Evolutionary conservation across 2,797 vertebrate genomes (phyloP), one percentile per base, ranked within the genome.

Genomic region (Myoxocephalus aenaeus): DNA sequence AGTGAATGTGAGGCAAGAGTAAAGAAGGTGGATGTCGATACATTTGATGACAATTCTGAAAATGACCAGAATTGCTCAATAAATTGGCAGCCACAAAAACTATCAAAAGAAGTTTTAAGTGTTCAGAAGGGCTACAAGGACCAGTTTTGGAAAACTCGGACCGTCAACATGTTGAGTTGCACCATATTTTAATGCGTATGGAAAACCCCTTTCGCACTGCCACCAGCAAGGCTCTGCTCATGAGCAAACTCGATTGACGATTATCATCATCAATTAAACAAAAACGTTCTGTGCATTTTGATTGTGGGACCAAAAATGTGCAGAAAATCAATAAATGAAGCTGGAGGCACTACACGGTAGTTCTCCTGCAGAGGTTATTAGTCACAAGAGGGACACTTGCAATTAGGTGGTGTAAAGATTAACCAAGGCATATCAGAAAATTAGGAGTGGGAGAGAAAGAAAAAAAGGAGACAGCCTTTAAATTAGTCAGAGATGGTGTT

Each of bases 321-420:
- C 8, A 70, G 25, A 57, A 57, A 79, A 27, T 56, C 12, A 67
- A 70, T 38, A 14, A 53, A 48, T 34, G 34, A 11, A 40, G 48
- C 22, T 40, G 25, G 25, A 57, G 50, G 63, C 3, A 0, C 40
- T 12, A 6, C 42, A 59, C 56, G 61, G 48, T 58, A 17, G 22
- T 38, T 76, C 46, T 68, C 29, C 36, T 68, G 27, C 18, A 68
- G 62, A 71, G 40, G 50, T 70, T 62, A 70, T 72, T 40, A 32
- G 38, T 58, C 65, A 77, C 27, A 40, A 36, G 36, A 65, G n/a
- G n/a, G 56, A 46, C 25, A 48, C 20, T 44, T 67, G 25, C 54
- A 54, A 48, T 73, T 77, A 79, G 40, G 42, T 20, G 27, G 14
- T 38, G 38, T 75, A 61, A 62, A 71, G 51, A 67, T 61, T 40